A percentile compares a stretch with the other conserved stretches of the same genome.
Conservation (phyloP, 2,113 vertebrate species). For the Perca flavescens region DNA sequence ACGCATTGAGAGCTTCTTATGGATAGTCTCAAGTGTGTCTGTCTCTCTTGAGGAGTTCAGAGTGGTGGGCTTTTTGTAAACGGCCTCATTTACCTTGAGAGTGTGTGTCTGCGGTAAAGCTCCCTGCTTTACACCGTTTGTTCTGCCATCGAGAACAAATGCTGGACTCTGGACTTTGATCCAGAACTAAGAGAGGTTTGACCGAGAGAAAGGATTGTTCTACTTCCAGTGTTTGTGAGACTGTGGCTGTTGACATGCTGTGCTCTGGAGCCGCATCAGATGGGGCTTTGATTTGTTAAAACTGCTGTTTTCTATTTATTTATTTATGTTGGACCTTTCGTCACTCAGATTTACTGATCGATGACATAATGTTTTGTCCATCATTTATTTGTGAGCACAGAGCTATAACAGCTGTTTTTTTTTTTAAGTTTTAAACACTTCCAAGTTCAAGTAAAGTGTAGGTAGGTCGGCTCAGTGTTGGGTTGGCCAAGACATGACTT, state of each 20-base stretch:
- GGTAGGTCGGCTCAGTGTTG: background rate
- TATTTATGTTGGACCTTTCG: background rate
- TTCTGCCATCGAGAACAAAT: conserved; percentile 10
- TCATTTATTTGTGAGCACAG: background rate
- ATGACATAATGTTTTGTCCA: conserved; percentile 1
- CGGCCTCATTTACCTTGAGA: conserved; percentile 67
- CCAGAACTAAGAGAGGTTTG: conserved; percentile 17
- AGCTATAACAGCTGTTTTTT: background rate
- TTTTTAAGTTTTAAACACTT: conserved; percentile 4
- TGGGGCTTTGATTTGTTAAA: conserved; percentile 21
- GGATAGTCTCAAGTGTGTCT: conserved; percentile 60
- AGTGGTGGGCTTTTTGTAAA: conserved; percentile 60
- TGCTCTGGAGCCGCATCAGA: conserved; percentile 24
- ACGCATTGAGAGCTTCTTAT: conserved; percentile 62
- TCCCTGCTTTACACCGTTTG: background rate
- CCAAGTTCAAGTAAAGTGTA: conserved; percentile 1
- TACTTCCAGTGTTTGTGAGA: conserved; percentile 11
- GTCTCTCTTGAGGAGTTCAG: conserved; percentile 68
- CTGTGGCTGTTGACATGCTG: conserved; percentile 37
- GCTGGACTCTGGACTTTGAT: conserved; percentile 43
- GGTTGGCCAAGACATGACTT: background rate
- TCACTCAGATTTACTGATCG: too few relatives aligned
- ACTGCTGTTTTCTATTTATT: background rate
- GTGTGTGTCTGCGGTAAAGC: conserved; percentile 35
- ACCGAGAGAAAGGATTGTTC: conserved; percentile 3